Evolutionary conservation across 2,797 vertebrate species (phyloP).

Genomic region (Octomys mimax): DNA sequence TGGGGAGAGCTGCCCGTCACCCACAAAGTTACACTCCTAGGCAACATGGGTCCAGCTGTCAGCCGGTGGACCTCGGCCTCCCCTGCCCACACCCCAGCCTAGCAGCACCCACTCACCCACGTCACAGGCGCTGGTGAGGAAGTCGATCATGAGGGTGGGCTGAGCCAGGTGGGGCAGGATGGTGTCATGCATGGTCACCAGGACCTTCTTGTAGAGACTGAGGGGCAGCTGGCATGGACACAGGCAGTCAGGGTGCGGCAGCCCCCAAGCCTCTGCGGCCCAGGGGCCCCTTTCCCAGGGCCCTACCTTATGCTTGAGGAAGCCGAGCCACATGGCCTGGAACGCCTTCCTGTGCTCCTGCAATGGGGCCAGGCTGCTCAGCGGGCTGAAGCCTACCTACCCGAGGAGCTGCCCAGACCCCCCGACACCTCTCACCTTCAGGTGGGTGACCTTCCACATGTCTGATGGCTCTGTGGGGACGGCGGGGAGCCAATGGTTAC

Average conservation of each 20-base stretch:
- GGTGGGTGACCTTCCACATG: constrained; percentile 94
- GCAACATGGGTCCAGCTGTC: neutral
- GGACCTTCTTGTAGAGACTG: constrained; percentile 95
- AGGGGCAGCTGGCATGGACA: constrained; percentile 91
- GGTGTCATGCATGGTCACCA: constrained; percentile 95
- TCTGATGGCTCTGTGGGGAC: constrained; percentile 89
- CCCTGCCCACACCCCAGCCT: neutral
- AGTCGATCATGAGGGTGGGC: constrained; percentile 97
- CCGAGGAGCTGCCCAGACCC: neutral
- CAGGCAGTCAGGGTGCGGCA: accelerated
- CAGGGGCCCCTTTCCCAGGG: neutral
- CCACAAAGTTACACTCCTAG: neutral
- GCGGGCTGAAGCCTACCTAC: neutral
- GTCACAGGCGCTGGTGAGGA: constrained; percentile 95
- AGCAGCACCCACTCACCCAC: constrained; percentile 88
- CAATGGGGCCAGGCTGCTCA: neutral
- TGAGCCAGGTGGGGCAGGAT: constrained; percentile 96
- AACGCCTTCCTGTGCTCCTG: constrained; percentile 96
- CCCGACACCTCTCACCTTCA: constrained; percentile 90
- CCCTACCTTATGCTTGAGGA: constrained; percentile 95
- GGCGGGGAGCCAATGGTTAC: accelerated
- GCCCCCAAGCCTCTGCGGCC: neutral
- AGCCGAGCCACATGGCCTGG: constrained; percentile 96
- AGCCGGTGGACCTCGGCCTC: neutral
- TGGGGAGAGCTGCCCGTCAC: too few relatives aligned